Base-by-base conservation (phyloP, 2,888 invertebrate species). In the Gisinianus flammeolus region DNA sequence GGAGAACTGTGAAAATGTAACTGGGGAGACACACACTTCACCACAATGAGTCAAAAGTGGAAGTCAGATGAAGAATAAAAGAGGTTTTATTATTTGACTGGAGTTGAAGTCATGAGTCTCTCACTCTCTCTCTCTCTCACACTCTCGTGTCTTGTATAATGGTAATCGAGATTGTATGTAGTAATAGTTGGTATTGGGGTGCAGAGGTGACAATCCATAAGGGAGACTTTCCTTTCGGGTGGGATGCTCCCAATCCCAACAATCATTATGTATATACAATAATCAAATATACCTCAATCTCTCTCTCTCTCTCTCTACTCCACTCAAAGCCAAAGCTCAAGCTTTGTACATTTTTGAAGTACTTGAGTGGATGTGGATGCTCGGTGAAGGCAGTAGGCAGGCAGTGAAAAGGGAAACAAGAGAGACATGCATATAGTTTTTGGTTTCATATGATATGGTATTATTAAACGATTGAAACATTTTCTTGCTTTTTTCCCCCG, bases 181-280 rank as follows among this genome's bases (percentile, higher is more conserved):
- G 33, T 68, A 68, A 33, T 68, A 77, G 31, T 72, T 77, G 67
- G 76, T 56, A 28, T 66, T 72, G 77, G 79, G 81, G 80, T 76
- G 81, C 75, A 74, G 81, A 81, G 81, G 80, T 81, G 82, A 81
- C 79, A 82, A 82, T 79, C 67, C 77, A 74, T 56, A 76, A 82
- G 80, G 81, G 79, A 79, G 44, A 6, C 12, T 44, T 44, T 35
- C 26, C 30, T 62, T 52, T 70, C 54, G 72, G 77, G 67, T 62
- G 66, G 79, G 69, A 67, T 72, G 62, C 58, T 16, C 44, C n/a
- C 44, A 44, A 44, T 6, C 12, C 19, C 16, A 16, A 44, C 8
- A 2, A 44, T 44, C 16, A 16, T 16, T 6, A 44, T 6, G 44
- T 44, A 44, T 19, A 44, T 4, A 16, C 44, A 44, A 4, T 4